phyloP scores from a whole-genome alignment of 35 echinoderm and acorn worm genomes.

The Hemicentrotus pulcherrimus region DNA sequence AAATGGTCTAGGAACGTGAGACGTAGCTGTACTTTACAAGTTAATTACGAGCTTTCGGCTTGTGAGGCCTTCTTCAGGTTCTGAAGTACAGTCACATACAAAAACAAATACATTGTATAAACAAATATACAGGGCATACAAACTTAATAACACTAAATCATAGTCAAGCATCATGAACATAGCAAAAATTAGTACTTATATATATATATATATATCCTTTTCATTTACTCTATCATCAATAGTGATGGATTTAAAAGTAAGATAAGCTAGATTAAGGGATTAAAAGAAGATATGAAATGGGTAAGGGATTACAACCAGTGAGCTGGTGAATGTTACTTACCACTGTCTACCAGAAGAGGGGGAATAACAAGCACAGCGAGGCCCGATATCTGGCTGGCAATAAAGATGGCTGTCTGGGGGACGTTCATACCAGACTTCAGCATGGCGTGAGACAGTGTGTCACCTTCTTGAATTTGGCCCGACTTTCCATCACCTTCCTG shows the following conservation, averaged over 20 bases:
- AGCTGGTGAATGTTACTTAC: neutral
- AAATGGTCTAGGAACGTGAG: no score
- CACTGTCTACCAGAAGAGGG: conserved; percentile 24
- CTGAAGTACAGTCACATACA: no score
- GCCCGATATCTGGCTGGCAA: conserved; percentile 34
- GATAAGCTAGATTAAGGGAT: neutral
- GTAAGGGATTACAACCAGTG: no score
- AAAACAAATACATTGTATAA: no score
- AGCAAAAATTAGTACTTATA: no score
- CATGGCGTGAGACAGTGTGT: neutral
- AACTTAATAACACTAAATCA: no score
- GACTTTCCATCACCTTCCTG: neutral
- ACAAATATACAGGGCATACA: no score
- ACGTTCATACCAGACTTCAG: conserved; percentile 41
- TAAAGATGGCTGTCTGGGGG: conserved; percentile 30
- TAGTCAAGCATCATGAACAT: no score
- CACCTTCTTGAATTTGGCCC: neutral
- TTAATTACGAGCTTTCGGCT: no score
- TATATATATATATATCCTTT: neutral
- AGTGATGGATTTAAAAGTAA: neutral
- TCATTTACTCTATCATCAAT: neutral
- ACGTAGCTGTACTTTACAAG: no score
- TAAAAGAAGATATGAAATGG: neutral
- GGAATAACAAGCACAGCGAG: conserved; percentile 14
- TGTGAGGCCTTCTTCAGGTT: no score